Conservation (phyloP, 2,113 vertebrate species). For the Syngnathus scovelli region DNA sequence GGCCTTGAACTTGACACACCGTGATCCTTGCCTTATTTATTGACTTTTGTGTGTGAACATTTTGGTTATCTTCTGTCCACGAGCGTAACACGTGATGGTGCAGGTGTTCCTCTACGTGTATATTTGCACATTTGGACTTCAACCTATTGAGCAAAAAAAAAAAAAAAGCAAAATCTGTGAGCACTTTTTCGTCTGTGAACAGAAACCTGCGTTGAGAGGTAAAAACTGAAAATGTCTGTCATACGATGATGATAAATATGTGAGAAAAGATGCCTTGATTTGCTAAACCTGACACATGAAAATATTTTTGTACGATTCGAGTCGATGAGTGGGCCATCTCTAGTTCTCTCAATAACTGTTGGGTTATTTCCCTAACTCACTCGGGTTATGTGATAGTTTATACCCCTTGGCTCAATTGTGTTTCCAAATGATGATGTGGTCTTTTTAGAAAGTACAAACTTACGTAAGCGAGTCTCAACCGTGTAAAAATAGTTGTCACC, state of each 20-base stretch:
- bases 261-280: not conserved
- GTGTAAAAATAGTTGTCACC: not conserved
- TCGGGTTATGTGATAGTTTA: not conserved
- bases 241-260: not conserved
- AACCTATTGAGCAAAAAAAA: not conserved
- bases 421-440: not conserved
- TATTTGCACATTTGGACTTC: slow-evolving; percentile 6
- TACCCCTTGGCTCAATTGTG: not conserved
- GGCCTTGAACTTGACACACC: slow-evolving; percentile 16
- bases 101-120: not conserved
- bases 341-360: too few relatives aligned
- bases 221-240: not conserved
- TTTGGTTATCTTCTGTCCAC: slow-evolving; percentile 1
- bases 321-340: not conserved
- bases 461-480: not conserved
- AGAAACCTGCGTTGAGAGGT: not conserved
- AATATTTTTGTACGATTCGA: not conserved
- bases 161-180: not conserved
- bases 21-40: slow-evolving; percentile 22
- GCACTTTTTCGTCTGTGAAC: not conserved
- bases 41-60: slow-evolving; percentile 18
- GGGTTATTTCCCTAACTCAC: too few relatives aligned
- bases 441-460: not conserved
- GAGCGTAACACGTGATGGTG: not conserved
- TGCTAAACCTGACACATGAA: not conserved